phyloP scores from a whole-genome alignment of 2,888 invertebrate species.

The Melipona bicolor region DNA sequence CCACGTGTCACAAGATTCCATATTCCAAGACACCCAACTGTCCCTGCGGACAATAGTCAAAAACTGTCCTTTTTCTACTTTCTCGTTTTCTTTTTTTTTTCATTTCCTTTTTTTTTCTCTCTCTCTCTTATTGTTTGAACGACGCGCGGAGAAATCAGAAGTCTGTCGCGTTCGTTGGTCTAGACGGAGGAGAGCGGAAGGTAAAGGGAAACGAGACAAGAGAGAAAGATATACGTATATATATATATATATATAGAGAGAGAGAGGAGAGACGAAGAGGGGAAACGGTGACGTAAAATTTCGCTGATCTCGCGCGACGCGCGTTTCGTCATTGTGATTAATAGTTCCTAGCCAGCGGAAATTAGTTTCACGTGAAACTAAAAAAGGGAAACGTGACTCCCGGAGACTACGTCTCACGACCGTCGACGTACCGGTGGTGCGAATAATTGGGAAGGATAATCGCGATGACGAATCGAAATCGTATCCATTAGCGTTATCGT shows the following conservation, averaged over 20 bases:
- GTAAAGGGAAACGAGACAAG: background rate
- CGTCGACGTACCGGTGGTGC: conserved; percentile 14
- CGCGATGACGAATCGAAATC: conserved; percentile 43
- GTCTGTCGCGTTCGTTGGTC: conserved; percentile 15
- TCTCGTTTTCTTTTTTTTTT: background rate
- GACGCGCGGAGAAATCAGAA: conserved; percentile 22
- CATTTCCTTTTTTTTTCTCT: conserved; percentile 1
- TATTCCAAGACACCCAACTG: conserved; percentile 28
- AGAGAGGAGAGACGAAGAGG: conserved; percentile 6
- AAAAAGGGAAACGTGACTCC: background rate
- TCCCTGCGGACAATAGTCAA: conserved; percentile 15
- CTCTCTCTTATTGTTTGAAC: conserved; percentile 4
- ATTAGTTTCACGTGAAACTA: conserved; percentile 25
- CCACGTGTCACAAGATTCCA: conserved; percentile 42
- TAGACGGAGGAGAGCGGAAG: background rate
- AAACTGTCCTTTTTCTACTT: background rate
- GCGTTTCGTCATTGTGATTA: conserved; percentile 30
- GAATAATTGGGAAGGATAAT: conserved; percentile 50
- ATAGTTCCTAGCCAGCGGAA: conserved; percentile 33
- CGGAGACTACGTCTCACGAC: background rate
- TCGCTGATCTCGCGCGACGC: conserved; percentile 15
- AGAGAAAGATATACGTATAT: background rate
- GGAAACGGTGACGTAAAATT: conserved; percentile 15
- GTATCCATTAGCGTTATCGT: conserved; percentile 5
- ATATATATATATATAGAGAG: background rate